Evolutionary conservation across 2,797 vertebrate genomes (phyloP).

Genomic region (Hybognathus amarus): DNA sequence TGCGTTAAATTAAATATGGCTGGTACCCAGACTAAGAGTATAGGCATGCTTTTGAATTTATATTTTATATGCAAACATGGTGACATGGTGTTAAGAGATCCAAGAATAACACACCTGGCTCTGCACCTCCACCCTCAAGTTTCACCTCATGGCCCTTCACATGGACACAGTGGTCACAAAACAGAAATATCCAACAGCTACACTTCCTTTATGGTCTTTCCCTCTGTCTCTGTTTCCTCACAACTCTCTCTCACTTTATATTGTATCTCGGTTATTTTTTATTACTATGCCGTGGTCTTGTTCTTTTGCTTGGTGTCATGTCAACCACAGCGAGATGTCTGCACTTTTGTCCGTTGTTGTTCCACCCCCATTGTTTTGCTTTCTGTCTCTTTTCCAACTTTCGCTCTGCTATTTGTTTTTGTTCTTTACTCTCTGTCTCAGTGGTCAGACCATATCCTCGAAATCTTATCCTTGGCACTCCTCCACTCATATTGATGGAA

Average conservation of each 20-base stretch:
- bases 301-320: constrained; percentile 3
- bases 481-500: constrained; percentile 52
- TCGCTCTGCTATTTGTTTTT: constrained; percentile 29
- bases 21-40: not conserved
- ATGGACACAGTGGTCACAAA: constrained; percentile 15
- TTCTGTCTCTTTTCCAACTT: constrained; percentile 18
- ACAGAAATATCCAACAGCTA: constrained; percentile 35
- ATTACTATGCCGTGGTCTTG: not conserved
- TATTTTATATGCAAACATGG: constrained; percentile 21
- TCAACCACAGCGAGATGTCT: constrained; percentile 12
- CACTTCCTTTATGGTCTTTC: constrained; percentile 23
- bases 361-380: constrained; percentile 2
- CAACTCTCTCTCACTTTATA: not conserved
- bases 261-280: not conserved
- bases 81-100: constrained; percentile 29
- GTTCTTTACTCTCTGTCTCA: constrained; percentile 26
- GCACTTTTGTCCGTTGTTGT: constrained; percentile 17
- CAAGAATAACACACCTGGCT: constrained; percentile 44
- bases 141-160: constrained; percentile 9
- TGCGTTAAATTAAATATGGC: constrained; percentile 21
- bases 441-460: constrained; percentile 44
- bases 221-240: constrained; percentile 11
- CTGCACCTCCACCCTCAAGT: not conserved
- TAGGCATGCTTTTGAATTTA: constrained; percentile 32
- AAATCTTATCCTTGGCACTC: constrained; percentile 33